phyloP scores from a whole-genome alignment of 1,140 invertebrate species.

The Tetragnatha versicolor region DNA sequence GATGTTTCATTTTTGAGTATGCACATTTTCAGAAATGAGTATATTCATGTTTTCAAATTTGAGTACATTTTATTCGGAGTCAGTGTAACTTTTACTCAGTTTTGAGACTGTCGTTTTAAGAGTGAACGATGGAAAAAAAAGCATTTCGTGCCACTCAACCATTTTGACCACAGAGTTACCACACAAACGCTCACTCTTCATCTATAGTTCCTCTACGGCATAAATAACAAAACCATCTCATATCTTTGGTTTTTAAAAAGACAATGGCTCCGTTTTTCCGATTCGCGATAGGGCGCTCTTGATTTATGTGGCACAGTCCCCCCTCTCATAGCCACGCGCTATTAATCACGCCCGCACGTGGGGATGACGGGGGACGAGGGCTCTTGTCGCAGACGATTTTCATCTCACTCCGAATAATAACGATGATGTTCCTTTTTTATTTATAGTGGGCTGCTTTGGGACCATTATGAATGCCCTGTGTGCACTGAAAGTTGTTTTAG shows the following conservation, averaged over 20 bases:
- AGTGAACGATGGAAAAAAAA: too few relatives aligned
- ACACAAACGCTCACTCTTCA: too few relatives aligned
- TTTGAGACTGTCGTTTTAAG: too few relatives aligned
- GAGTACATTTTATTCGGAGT: too few relatives aligned
- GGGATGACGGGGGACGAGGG: constrained; percentile 13
- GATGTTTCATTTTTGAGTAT: too few relatives aligned
- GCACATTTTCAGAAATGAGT: too few relatives aligned
- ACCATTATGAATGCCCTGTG: background rate
- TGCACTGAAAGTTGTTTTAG: background rate
- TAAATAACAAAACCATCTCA: too few relatives aligned
- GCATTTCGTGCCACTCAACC: too few relatives aligned
- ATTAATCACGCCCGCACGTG: constrained; percentile 42
- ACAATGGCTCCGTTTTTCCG: constrained; percentile 30
- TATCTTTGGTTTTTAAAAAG: constrained; percentile 23
- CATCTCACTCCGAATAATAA: constrained; percentile 39
- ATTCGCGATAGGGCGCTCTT: constrained; percentile 32
- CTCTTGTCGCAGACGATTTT: constrained; percentile 30
- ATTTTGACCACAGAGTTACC: too few relatives aligned
- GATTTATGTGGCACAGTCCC: constrained; percentile 37
- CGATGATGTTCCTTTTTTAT: constrained; percentile 16
- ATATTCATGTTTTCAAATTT: too few relatives aligned
- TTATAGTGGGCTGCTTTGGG: background rate
- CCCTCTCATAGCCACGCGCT: constrained; percentile 3
- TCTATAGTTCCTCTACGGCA: too few relatives aligned
- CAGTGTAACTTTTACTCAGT: too few relatives aligned